These are phyloP conservation scores for Drymonia ruficornis DNA, from an alignment of 2,888 invertebrate genomes.

Conservation along the genomic window DNA sequence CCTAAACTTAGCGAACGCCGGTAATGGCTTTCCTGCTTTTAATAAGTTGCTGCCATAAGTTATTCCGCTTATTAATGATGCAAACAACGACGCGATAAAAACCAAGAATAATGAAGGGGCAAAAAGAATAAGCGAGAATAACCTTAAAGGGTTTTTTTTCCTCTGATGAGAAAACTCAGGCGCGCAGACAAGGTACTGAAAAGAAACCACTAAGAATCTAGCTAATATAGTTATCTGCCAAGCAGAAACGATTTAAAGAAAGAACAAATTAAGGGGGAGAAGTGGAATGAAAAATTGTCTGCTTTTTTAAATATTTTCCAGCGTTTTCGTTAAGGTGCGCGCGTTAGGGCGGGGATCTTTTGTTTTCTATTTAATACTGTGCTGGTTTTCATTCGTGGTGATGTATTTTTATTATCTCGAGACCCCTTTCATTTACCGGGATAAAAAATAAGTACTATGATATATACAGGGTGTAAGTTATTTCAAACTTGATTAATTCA, in stretches of 20 bases:
- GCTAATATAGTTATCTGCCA: conserved; percentile 53
- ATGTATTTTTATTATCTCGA: too few relatives aligned
- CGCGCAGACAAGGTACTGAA: conserved; percentile 42
- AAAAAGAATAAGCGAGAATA: conserved; percentile 41
- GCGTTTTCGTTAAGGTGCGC: conserved; percentile 25
- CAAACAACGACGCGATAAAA: conserved; percentile 50
- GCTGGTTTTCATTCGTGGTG: conserved; percentile 8
- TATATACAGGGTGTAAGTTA: too few relatives aligned
- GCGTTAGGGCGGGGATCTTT: conserved; percentile 11
- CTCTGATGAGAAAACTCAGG: conserved; percentile 60
- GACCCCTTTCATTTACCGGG: too few relatives aligned
- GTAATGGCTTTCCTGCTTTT: conserved; percentile 45
- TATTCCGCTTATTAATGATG: conserved; percentile 51
- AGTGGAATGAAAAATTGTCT: conserved; percentile 32
- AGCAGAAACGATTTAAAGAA: conserved; percentile 46
- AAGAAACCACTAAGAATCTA: conserved; percentile 51
- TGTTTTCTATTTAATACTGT: too few relatives aligned
- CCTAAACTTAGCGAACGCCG: conserved; percentile 17
- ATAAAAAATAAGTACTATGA: too few relatives aligned
- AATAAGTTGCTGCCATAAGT: conserved; percentile 46
- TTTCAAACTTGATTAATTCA: too few relatives aligned
- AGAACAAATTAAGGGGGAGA: conserved; percentile 43
- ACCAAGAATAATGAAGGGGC: conserved; percentile 40
- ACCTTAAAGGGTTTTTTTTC: conserved; percentile 51
- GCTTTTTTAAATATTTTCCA: conserved; percentile 31